These are phyloP conservation scores for Philereme transversata DNA, from an alignment of 2,888 invertebrate genomes.

Conservation along the genomic window DNA sequence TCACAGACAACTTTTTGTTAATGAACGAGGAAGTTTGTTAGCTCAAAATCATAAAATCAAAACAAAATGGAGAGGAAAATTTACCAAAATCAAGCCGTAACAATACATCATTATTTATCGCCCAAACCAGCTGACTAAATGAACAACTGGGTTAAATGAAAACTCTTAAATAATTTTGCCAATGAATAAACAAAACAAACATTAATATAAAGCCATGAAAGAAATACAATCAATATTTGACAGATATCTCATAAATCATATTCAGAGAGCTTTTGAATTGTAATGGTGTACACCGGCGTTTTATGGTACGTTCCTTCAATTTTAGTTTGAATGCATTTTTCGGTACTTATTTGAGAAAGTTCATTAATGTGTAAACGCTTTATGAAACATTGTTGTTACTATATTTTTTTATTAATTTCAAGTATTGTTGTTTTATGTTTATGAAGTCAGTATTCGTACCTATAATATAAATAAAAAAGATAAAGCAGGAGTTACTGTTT, in stretches of 20 bases:
- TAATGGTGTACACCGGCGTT: conserved; percentile 17
- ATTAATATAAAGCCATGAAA: conserved; percentile 25
- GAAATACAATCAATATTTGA: conserved; percentile 34
- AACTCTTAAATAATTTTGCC: conserved; percentile 30
- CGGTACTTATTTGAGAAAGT: conserved; percentile 12
- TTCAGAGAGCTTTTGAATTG: conserved; percentile 26
- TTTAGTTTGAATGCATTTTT: conserved; percentile 14
- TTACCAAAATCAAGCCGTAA: neutral
- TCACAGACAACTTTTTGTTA: too few species aligned
- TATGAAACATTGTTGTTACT: conserved; percentile 10
- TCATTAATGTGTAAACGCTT: conserved; percentile 10
- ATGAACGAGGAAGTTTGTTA: neutral
- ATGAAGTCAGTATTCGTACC: too few species aligned
- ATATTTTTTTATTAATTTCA: conserved; percentile 13
- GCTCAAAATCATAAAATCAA: neutral
- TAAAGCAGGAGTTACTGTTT: too few species aligned
- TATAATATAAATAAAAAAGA: too few species aligned
- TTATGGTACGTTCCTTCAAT: conserved; percentile 15
- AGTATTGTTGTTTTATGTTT: too few species aligned
- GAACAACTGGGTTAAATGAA: conserved; percentile 10
- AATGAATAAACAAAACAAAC: conserved; percentile 31
- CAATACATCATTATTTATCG: conserved; percentile 11
- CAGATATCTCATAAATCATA: conserved; percentile 36
- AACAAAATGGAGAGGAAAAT: neutral
- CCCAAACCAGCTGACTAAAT: conserved; percentile 10